Conservation (phyloP, 2,888 invertebrate genomes). For the Notodonta dromedarius region DNA sequence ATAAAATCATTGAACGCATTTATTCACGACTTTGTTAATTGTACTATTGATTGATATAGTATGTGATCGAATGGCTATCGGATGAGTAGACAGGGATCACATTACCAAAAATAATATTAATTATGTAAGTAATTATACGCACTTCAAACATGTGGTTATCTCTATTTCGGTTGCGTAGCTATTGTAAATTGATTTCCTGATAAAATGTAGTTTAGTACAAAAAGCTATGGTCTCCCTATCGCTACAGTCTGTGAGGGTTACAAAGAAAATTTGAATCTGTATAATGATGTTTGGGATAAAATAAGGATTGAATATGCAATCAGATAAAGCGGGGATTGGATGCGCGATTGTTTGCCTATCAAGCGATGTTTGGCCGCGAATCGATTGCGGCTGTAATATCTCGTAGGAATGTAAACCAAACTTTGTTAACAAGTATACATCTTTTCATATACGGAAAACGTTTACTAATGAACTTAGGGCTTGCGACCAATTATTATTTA, state of each 20-base stretch:
- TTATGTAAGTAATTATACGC: no score
- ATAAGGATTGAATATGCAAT: conserved; percentile 50
- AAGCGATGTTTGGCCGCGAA: conserved; percentile 14
- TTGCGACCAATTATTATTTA: no score
- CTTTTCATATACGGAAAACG: no score
- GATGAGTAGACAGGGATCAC: no score
- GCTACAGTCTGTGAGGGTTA: conserved; percentile 36
- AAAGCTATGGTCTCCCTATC: neutral
- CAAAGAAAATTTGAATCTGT: conserved; percentile 49
- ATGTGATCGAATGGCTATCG: no score
- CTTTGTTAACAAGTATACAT: neutral
- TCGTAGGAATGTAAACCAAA: neutral
- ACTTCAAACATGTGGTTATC: no score
- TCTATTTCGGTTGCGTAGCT: no score
- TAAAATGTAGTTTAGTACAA: neutral
- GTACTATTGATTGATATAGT: neutral
- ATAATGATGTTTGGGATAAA: conserved; percentile 53
- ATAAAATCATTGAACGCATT: neutral
- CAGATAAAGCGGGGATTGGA: conserved; percentile 40
- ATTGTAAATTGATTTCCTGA: no score
- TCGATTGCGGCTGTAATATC: conserved; percentile 24
- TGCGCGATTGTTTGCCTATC: conserved; percentile 31
- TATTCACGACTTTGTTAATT: neutral
- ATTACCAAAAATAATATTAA: no score
- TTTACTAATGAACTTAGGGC: no score